These are phyloP conservation scores for Micronisus gabar DNA, from an alignment of 2,113 vertebrate species.

Conservation along the genomic window DNA sequence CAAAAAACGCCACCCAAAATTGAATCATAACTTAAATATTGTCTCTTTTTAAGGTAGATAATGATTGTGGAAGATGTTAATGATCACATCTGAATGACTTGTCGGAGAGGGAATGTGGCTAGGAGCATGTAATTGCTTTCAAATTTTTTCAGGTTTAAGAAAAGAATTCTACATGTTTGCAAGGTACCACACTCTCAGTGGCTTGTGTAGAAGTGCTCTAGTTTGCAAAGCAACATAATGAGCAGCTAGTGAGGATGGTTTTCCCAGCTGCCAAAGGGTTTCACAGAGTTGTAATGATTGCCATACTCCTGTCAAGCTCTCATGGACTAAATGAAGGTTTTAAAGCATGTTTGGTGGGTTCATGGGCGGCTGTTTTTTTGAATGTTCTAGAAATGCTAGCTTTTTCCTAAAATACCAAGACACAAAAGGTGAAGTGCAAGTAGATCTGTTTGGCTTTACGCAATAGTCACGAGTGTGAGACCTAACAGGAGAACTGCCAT, in stretches of 20 bases:
- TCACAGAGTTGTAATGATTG: neutral
- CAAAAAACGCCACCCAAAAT: rapidly evolving
- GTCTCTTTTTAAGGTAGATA: neutral
- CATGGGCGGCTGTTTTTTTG: neutral
- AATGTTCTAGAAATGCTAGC: neutral
- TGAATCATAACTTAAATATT: neutral
- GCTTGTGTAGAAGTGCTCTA: neutral
- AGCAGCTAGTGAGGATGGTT: neutral
- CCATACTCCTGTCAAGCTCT: constrained; percentile 28
- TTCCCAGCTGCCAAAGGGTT: neutral
- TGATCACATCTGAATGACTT: neutral
- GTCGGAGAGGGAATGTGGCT: neutral
- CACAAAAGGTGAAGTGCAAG: neutral
- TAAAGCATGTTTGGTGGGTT: neutral
- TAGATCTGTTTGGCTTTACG: neutral
- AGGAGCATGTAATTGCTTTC: neutral
- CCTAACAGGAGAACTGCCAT: neutral
- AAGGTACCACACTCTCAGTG: neutral
- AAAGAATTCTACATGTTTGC: neutral
- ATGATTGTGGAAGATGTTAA: neutral
- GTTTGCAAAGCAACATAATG: neutral
- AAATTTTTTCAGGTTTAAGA: neutral
- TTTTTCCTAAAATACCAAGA: neutral
- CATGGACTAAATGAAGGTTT: neutral
- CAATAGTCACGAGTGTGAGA: neutral